phyloP scores from a whole-genome alignment of 2,888 invertebrate genomes.

The Euproctis similis region DNA sequence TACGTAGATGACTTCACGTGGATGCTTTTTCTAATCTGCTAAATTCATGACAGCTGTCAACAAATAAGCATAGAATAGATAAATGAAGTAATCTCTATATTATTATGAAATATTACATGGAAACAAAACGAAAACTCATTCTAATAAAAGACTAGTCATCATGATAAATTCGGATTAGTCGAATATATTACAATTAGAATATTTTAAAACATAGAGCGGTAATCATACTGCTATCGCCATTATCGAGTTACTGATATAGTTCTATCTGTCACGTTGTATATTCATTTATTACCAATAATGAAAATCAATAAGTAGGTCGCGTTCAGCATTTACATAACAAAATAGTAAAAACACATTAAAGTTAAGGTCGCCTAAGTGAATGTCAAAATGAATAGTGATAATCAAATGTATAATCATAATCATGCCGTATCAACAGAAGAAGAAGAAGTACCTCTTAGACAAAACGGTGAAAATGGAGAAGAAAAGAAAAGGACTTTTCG shows the following conservation, averaged over 20 bases:
- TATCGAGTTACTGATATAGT: conserved; percentile 9
- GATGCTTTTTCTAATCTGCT: too few relatives aligned
- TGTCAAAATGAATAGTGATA: conserved; percentile 11
- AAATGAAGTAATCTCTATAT: too few relatives aligned
- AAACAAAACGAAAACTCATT: too few relatives aligned
- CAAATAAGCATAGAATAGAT: too few relatives aligned
- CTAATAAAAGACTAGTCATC: conserved; percentile 5
- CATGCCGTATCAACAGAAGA: conserved; percentile 15
- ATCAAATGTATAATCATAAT: conserved; percentile 1
- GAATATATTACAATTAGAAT: background rate
- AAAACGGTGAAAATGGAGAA: conserved; percentile 10
- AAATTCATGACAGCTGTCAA: too few relatives aligned
- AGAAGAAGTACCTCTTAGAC: conserved; percentile 15
- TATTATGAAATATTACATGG: too few relatives aligned
- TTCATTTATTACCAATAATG: conserved; percentile 11
- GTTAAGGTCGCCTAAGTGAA: conserved; percentile 6
- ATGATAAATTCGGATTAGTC: background rate
- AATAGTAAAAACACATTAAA: conserved; percentile 9
- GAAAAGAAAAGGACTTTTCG: conserved; percentile 23
- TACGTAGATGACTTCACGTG: too few relatives aligned
- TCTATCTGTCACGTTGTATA: conserved; percentile 10
- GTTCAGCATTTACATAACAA: conserved; percentile 6
- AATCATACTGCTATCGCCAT: conserved; percentile 6
- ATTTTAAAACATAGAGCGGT: conserved; percentile 5
- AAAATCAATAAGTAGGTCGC: conserved; percentile 11